Conservation (phyloP, 2,888 invertebrate genomes). For the Apotomis turbidana region DNA sequence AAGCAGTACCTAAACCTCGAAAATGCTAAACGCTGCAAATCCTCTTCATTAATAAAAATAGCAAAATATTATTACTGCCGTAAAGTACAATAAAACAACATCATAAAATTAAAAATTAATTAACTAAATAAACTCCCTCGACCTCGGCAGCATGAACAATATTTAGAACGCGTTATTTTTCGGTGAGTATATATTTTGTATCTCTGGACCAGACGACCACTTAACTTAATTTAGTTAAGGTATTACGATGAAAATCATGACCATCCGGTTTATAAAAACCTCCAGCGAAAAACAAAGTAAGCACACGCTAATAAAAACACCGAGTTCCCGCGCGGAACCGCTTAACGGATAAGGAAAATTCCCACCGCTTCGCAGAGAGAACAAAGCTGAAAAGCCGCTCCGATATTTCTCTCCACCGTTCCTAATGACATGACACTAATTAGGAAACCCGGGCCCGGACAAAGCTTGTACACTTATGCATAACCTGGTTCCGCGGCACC, state of each 20-base stretch:
- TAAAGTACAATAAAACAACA: no score
- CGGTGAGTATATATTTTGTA: no score
- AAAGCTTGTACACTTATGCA: slow-evolving; percentile 10
- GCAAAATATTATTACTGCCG: no score
- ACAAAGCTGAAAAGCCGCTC: slow-evolving; percentile 7
- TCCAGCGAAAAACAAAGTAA: not conserved
- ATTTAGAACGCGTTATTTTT: no score
- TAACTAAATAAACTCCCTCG: no score
- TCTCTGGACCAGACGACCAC: no score
- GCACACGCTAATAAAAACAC: not conserved
- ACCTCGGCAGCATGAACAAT: no score
- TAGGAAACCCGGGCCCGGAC: not conserved
- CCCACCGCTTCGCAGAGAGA: not conserved
- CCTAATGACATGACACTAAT: slow-evolving; percentile 8
- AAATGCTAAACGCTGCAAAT: no score
- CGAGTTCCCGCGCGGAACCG: not conserved
- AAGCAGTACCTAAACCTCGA: no score
- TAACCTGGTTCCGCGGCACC: not conserved
- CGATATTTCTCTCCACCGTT: slow-evolving; percentile 3
- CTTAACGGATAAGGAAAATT: slow-evolving; percentile 1
- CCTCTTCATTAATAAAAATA: no score
- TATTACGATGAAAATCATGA: not conserved
- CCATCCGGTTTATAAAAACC: not conserved
- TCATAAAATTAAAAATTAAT: no score
- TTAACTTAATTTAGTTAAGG: no score